These are phyloP conservation scores for Oryzias sinensis DNA, from an alignment of 2,797 vertebrate species.

Conservation along the genomic window DNA sequence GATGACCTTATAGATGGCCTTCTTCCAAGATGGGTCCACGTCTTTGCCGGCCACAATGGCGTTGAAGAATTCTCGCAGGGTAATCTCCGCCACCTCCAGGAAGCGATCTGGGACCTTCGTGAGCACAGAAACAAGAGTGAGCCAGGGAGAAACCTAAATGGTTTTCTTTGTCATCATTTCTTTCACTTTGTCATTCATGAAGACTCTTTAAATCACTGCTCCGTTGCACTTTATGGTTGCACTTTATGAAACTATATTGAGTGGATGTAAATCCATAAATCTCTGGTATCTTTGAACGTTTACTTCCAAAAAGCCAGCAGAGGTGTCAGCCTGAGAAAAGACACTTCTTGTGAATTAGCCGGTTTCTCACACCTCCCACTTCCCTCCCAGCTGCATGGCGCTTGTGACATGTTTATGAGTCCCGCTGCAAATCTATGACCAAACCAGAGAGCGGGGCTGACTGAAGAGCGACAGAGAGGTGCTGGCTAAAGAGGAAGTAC, in stretches of 20 bases:
- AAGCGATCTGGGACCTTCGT: constrained; percentile 97
- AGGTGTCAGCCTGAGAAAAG: constrained; percentile 54
- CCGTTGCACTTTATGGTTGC: background rate
- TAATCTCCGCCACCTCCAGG: constrained; percentile 99
- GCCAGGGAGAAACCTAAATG: background rate
- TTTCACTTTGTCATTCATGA: background rate
- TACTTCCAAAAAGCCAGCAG: constrained; percentile 59
- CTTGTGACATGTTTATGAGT: constrained; percentile 66
- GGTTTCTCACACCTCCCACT: constrained; percentile 59
- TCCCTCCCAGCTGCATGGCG: constrained; percentile 28
- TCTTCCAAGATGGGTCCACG: constrained; percentile 99
- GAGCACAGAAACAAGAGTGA: constrained; percentile 67
- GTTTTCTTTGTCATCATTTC: background rate
- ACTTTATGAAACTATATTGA: constrained; percentile 14
- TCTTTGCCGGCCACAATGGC: constrained; percentile 99
- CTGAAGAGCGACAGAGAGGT: constrained; percentile 47
- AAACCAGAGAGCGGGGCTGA: constrained; percentile 49
- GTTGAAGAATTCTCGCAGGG: constrained; percentile 99
- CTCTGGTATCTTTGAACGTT: constrained; percentile 20
- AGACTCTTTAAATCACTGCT: background rate
- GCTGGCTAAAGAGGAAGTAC: constrained; percentile 76
- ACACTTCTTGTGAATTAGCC: constrained; percentile 64
- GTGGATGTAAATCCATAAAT: constrained; percentile 59
- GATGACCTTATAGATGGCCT: constrained; percentile 99
- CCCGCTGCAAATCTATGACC: constrained; percentile 65